Base-by-base conservation (phyloP, 1,140 invertebrate genomes). In the Macrobrachium nipponense region DNA sequence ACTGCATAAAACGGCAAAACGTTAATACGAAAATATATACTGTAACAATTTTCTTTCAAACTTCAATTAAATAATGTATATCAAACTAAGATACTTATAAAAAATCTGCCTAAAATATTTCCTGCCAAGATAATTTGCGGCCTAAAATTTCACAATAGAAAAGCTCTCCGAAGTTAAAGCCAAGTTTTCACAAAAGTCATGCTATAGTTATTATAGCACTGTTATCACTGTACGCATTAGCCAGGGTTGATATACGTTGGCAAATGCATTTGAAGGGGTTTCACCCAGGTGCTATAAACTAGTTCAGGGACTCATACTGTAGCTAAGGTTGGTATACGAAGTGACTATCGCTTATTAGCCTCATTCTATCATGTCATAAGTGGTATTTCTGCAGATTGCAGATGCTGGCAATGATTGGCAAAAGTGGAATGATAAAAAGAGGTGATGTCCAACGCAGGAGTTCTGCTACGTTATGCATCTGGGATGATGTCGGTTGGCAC, bases 401-500 rank as follows among this genome's bases (percentile, higher is more conserved):
- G 72, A 36, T 51, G 73, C 73, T 81, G 80, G 80, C 72, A 81
- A 81, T 83, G 81, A 73, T 79, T 36, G 72, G 36, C 44, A 59
- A 36, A 36, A 66, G 61, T 85, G 82, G 76, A 81, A 81, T 81
- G 80, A 64, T 70, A 72, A 83, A 36, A 36, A 36, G 27, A 72
- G 81, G 60, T 59, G 70, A 60, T 43, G 43, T 44, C 14, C 36
- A 66, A 58, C 36, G 51, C 44, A 18, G 18, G 15, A 15, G 43
- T 43, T 17, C 51, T 11, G 15, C 12, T 27, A 72, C 15, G 58
- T 27, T 66, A 89, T 36, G 88, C 78, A 61, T 89, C 88, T 11
- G 88, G 88, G 66, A 89, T 89, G 27, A 83, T 60, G 70, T 89
- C 86, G 87, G 96, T 97, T 88, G 97, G 97, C 80, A 96, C 97